Evolutionary conservation across 2,888 invertebrate species (phyloP).

Genomic region (Cordilura impudica): DNA sequence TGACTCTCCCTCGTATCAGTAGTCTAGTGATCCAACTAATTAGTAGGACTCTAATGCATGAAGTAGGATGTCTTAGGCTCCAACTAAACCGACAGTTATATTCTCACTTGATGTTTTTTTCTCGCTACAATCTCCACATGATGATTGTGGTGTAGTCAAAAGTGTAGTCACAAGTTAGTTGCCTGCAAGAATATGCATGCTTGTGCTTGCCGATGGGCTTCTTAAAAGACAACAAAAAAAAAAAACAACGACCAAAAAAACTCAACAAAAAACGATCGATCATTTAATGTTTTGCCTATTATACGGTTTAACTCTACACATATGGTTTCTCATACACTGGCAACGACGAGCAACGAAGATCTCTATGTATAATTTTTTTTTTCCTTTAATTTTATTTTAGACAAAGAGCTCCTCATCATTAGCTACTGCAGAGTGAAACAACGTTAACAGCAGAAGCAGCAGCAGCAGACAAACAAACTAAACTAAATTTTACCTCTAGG

Average conservation of each 20-base stretch:
- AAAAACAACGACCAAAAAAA: neutral
- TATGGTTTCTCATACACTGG: slow-evolving; percentile 19
- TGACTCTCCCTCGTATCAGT: too few species aligned
- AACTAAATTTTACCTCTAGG: slow-evolving; percentile 34
- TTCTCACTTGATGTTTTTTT: neutral
- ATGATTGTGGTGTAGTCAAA: neutral
- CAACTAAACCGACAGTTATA: neutral
- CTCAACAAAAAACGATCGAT: slow-evolving; percentile 51
- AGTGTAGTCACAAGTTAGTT: slow-evolving; percentile 30
- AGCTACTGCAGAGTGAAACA: slow-evolving; percentile 50
- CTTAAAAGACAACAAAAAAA: slow-evolving; percentile 27
- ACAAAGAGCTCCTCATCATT: slow-evolving; percentile 53
- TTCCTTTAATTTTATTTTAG: slow-evolving; percentile 9
- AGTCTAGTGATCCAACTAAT: too few species aligned
- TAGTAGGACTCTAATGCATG: too few species aligned
- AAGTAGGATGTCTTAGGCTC: neutral
- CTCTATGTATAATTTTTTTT: neutral
- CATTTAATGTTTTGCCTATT: slow-evolving; percentile 54
- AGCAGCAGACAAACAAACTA: slow-evolving; percentile 26
- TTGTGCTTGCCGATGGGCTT: slow-evolving; percentile 41
- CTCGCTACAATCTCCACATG: neutral
- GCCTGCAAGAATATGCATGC: slow-evolving; percentile 26
- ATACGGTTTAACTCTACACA: slow-evolving; percentile 31
- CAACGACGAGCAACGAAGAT: slow-evolving; percentile 28
- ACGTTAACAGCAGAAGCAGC: slow-evolving; percentile 14